A percentile compares a stretch with the other conserved stretches of the same genome.
These are phyloP conservation scores for Toxostoma redivivum DNA, from an alignment of 2,113 vertebrate species.

Conservation along the genomic window DNA sequence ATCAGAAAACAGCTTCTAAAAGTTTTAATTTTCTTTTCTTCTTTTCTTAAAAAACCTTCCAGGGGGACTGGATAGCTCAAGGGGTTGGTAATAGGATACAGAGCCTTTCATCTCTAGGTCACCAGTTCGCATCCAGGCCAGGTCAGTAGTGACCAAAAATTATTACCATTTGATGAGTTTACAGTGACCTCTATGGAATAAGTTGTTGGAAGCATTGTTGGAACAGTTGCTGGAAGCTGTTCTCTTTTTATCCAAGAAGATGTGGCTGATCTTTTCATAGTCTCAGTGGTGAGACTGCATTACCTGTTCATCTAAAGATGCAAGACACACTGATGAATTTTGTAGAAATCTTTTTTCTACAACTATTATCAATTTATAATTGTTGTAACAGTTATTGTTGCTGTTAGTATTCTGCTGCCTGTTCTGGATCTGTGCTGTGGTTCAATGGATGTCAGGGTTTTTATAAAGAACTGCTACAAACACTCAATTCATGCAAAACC, in stretches of 20 bases:
- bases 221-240: conserved; percentile 26
- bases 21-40: conserved; percentile 68
- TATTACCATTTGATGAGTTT: conserved; percentile 51
- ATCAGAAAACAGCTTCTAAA: not conserved
- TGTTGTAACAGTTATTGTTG: not conserved
- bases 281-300: not conserved
- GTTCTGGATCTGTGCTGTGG: conserved; percentile 38
- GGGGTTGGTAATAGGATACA: conserved; percentile 67
- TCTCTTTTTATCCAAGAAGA: not conserved
- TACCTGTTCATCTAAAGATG: not conserved
- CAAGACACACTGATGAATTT: not conserved
- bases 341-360: conserved; percentile 3
- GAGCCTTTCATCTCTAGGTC: conserved; percentile 68
- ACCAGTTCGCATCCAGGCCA: conserved; percentile 64
- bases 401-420: conserved; percentile 7
- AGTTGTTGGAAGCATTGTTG: conserved; percentile 1
- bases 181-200: conserved; percentile 36
- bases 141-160: conserved; percentile 67
- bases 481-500: not conserved
- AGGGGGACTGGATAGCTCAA: conserved; percentile 68
- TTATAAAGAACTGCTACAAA: not conserved
- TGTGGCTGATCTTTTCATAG: not conserved
- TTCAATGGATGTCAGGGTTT: not conserved
- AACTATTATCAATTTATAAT: not conserved
- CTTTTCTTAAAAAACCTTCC: conserved; percentile 63